Base-by-base conservation (phyloP, 2,797 vertebrate genomes). In the Vultur gryphus region DNA sequence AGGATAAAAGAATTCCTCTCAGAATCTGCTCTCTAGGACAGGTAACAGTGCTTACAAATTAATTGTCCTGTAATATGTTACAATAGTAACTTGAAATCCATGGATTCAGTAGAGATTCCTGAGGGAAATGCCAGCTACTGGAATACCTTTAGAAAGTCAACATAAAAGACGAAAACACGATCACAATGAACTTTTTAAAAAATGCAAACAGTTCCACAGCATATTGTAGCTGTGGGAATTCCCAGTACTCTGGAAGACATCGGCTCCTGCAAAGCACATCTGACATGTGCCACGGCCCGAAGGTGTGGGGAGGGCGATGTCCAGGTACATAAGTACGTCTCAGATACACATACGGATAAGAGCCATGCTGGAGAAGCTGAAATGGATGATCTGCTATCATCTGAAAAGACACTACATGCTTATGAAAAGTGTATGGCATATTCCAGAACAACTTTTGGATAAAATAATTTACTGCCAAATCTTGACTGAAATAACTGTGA, bases 401-500 rank as follows among this genome's bases (percentile, higher is more conserved):
- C 6, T 4, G 31, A 61, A 80, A 65, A 85, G 37, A 41, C 6
- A 0, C 44, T 11, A 4, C 12, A 5, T 1, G 29, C 75, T 43
- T 18, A 8, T 9, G 43, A 29, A 35, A 78, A 57, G 82, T 4
- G 18, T 67, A 44, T 0, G 3, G 65, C 55, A 13, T 48, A n/a
- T 65, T 92, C 72, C 79, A 89, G 76, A 91, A 37, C 31, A 84
- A 59, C 84, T 96, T 79, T 41, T 48, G 90, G 43, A 25, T 87
- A 79, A 95, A 89, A 95, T 78, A 93, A 94, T 97, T 97, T 90
- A 91, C 96, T 96, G 96, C 97, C 82, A 85, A 94, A 95, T 93
- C 96, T 87, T 92, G 95, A 94, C 92, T 94, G 96, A 94, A 96
- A 92, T 95, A 96, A 88, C 94, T 51, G 89, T 97, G 98, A 97